phyloP scores from a whole-genome alignment of 2,113 vertebrate species.

The Lutjanus erythropterus region DNA sequence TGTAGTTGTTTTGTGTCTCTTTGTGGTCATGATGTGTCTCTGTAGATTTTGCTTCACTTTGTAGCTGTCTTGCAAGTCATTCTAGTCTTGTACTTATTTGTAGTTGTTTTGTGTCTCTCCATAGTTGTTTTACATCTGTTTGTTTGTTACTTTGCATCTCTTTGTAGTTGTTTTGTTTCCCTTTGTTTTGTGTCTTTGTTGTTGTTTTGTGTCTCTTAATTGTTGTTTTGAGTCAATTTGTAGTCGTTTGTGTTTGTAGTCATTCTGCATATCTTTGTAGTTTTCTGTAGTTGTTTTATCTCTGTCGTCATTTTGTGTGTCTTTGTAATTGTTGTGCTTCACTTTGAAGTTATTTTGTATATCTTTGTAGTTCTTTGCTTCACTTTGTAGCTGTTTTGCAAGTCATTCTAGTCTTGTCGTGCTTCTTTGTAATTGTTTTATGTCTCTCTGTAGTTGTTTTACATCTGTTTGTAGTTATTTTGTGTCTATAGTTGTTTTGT shows the following conservation, averaged over 20 bases:
- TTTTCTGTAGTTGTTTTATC: neutral
- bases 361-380: too few species aligned
- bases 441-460: neutral
- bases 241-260: too few species aligned
- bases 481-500: neutral
- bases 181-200: neutral
- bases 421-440: too few species aligned
- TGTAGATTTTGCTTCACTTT: neutral
- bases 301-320: neutral
- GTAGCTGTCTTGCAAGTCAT: neutral
- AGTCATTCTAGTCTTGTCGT: neutral
- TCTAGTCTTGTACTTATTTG: too few species aligned
- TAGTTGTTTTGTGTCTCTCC: neutral
- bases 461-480: neutral
- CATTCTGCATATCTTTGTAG: too few species aligned
- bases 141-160: neutral
- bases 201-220: neutral
- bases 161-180: neutral
- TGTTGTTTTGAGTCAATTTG: accelerated
- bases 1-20: neutral
- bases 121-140: too few species aligned
- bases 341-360: too few species aligned
- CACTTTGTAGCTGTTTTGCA: neutral
- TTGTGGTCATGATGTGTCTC: neutral
- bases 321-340: neutral